Evolutionary conservation across 2,113 vertebrate species (phyloP).

Genomic region (Seriola aureovittata): DNA sequence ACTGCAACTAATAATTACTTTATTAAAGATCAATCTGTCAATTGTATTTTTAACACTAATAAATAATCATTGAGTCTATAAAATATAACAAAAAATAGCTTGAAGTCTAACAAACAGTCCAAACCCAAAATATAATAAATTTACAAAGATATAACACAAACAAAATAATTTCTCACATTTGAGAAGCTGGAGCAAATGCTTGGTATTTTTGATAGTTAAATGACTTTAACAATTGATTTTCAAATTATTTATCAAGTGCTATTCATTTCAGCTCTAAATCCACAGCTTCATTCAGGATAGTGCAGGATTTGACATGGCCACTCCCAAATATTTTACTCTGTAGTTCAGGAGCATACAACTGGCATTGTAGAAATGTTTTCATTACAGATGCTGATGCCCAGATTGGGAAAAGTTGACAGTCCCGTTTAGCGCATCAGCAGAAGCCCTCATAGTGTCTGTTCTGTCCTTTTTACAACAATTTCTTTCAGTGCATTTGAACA

Average conservation of each 20-base stretch:
- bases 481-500: background rate
- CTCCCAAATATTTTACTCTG: background rate
- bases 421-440: background rate
- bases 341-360: background rate
- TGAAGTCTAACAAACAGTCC: background rate
- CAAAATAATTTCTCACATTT: background rate
- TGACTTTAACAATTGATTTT: background rate
- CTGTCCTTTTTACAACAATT: background rate
- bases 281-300: background rate
- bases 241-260: background rate
- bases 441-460: background rate
- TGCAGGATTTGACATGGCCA: background rate
- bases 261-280: background rate
- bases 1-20: background rate
- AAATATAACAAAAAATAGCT: too few species aligned
- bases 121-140: background rate
- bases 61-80: too few species aligned
- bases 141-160: background rate
- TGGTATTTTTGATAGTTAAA: background rate
- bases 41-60: too few species aligned
- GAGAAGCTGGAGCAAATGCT: background rate
- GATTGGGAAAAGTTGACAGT: conserved; percentile 3
- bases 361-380: background rate
- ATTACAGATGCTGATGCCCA: background rate
- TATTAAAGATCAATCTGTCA: background rate